Conservation (phyloP, 2,888 invertebrate species). For the Stenurella melanura region DNA sequence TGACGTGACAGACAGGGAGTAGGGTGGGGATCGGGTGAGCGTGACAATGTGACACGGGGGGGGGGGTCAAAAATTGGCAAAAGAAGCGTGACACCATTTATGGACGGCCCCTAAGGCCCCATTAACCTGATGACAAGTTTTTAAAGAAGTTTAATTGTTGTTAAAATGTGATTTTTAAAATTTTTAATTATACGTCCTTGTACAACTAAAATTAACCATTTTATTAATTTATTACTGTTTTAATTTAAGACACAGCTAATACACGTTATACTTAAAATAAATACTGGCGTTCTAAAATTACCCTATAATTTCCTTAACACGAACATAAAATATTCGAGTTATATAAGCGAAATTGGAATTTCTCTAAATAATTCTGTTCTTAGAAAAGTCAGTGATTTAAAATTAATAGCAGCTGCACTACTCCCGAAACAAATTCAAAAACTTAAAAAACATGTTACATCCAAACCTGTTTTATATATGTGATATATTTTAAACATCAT, state of each 20-base stretch:
- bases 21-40: no score
- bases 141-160: no score
- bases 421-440: not conserved
- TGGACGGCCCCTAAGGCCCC: no score
- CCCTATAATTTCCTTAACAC: constrained; percentile 6
- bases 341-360: not conserved
- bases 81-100: no score
- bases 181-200: no score
- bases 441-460: not conserved
- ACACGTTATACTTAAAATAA: not conserved
- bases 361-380: not conserved
- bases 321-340: not conserved
- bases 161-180: no score
- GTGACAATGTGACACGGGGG: no score
- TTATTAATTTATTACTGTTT: constrained; percentile 1
- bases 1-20: no score
- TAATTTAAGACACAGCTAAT: no score
- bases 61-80: no score
- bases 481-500: not conserved
- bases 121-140: no score
- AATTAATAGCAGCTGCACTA: not conserved
- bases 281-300: not conserved
- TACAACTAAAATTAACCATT: not conserved
- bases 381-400: not conserved
- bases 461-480: not conserved